phyloP scores from a whole-genome alignment of 2,888 invertebrate species.

The Timandra comae region DNA sequence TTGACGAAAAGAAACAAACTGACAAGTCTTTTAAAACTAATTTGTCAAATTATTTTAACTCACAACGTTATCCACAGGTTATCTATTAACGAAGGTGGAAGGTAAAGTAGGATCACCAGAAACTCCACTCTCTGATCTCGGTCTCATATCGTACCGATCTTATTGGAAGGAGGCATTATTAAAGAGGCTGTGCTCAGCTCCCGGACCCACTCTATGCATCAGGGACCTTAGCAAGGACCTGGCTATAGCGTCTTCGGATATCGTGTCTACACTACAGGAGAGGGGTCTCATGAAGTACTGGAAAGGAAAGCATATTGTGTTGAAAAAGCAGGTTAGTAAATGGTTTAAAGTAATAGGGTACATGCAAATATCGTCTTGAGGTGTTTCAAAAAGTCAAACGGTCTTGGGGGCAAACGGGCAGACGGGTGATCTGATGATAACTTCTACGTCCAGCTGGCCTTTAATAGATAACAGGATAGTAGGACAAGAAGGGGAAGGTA shows the following conservation, averaged over 20 bases:
- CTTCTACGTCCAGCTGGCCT: too few species aligned
- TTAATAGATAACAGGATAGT: too few species aligned
- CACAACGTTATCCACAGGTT: slow-evolving; percentile 81
- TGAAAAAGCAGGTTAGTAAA: slow-evolving; percentile 91
- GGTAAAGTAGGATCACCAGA: slow-evolving; percentile 99
- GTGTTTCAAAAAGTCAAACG: too few species aligned
- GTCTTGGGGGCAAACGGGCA: too few species aligned
- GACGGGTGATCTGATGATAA: too few species aligned
- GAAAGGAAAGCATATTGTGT: slow-evolving; percentile 98
- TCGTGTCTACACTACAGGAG: slow-evolving; percentile 97
- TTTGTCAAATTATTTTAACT: too few species aligned
- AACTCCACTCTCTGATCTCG: slow-evolving; percentile 97
- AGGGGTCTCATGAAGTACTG: slow-evolving; percentile 99
- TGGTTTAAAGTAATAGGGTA: too few species aligned
- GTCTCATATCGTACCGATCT: slow-evolving; percentile 96
- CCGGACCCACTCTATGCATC: slow-evolving; percentile 92
- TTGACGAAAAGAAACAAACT: too few species aligned
- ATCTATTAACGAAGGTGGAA: slow-evolving; percentile 95
- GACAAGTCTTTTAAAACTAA: too few species aligned
- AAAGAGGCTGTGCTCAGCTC: slow-evolving; percentile 91
- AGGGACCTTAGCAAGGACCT: slow-evolving; percentile 92
- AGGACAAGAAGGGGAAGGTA: too few species aligned
- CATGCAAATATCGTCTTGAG: too few species aligned
- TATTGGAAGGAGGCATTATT: slow-evolving; percentile 99
- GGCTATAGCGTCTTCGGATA: slow-evolving; percentile 97